These are phyloP conservation scores for Cryptocephalus moraei DNA, from an alignment of 2,888 invertebrate species.

Conservation along the genomic window DNA sequence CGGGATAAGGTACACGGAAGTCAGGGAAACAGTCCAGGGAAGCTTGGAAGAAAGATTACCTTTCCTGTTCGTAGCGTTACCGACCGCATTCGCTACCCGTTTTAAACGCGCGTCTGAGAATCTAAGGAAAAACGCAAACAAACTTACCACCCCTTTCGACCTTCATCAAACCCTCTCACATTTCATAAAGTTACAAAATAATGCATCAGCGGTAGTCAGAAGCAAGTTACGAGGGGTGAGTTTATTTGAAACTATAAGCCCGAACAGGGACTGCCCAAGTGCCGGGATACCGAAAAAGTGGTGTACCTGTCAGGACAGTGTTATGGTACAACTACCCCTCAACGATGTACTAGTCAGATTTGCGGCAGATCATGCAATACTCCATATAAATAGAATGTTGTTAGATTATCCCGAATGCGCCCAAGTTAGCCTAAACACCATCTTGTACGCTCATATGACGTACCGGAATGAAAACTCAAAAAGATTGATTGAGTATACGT, in stretches of 20 bases:
- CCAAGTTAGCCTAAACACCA: conserved; percentile 21
- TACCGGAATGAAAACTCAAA: conserved; percentile 1
- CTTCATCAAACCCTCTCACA: conserved; percentile 62
- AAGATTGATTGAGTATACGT: conserved; percentile 28
- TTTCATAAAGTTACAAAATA: conserved; percentile 44
- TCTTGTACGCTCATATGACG: conserved; percentile 19
- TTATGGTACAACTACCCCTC: conserved; percentile 39
- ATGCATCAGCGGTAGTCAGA: too few species aligned
- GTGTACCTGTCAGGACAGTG: conserved; percentile 60
- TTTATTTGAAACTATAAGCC: conserved; percentile 48
- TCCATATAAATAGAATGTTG: conserved; percentile 8
- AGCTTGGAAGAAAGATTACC: conserved; percentile 74
- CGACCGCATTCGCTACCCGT: conserved; percentile 46
- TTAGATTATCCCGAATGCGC: conserved; percentile 12
- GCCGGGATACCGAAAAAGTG: conserved; percentile 59
- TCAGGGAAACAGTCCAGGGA: conserved; percentile 56
- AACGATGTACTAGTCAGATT: conserved; percentile 37
- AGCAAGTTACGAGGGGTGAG: neutral
- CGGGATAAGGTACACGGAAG: conserved; percentile 65
- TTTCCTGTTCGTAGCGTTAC: conserved; percentile 59
- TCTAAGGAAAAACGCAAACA: conserved; percentile 47
- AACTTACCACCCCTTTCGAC: conserved; percentile 67
- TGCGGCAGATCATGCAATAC: conserved; percentile 37
- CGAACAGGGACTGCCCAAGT: conserved; percentile 56
- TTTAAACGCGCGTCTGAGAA: conserved; percentile 47